Base-by-base conservation (phyloP, 2,113 vertebrate species). In the Marmota monax region DNA sequence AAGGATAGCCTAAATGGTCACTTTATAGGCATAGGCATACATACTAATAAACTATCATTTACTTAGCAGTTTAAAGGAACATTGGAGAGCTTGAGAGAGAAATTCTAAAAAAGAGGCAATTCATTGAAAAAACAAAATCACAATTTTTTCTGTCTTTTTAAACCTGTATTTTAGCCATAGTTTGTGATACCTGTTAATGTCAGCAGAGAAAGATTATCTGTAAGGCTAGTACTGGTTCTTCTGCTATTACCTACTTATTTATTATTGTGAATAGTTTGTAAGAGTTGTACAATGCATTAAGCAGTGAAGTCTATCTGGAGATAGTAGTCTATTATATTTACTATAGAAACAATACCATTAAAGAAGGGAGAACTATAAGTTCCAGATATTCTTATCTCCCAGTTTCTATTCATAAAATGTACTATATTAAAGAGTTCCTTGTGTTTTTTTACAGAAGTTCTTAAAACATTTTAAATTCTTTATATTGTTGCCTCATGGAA, bases 1-100 rank as follows among this genome's bases (percentile, higher is more conserved):
- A 39, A 73, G 2, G 5, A 32, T 86, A 88, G 6, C 27, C 22
- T 84, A 42, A 87, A 16, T 82, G 48, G 10, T 90, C 23, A 63
- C 53, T 94, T 84, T 72, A 76, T 1, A 73, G 27, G 77, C 12
- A 42, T 10, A 29, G 23, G 72, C 16, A 42, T 12, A 29, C 3
- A 22, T 25, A 72, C 88, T 97, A 56, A 48, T 90, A n/a, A 87
- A 96, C 9, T 14, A 86, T 72, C 39, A 85, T 94, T 93, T 25
- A 74, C 20, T 77, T 72, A 84, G 13, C 22, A 76, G 67, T 88
- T 95, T 92, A 85, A 78, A 93, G 37, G 42, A 70, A 22, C 32
- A 32, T 76, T 88, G 56, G 67, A 74, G 88, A 48, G 11, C 10
- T 27, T 65, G 7, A 14, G 61, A 84, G 7, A 14, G 61, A 84